Conservation (phyloP, 2,113 vertebrate genomes). For the Ameiurus melas region DNA sequence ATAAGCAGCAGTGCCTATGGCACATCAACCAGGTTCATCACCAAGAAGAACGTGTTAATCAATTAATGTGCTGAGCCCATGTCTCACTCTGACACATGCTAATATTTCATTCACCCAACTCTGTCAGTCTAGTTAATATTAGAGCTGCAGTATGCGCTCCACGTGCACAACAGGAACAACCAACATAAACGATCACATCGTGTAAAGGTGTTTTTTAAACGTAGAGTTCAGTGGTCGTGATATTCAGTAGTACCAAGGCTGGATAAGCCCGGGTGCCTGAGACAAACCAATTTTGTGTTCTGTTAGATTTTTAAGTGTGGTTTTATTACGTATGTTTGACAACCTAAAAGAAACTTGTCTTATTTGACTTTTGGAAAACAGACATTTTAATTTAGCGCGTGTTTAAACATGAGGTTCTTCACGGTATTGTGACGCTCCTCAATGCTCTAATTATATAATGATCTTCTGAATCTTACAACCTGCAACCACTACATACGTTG, state of each 20-base stretch:
- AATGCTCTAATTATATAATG: background rate
- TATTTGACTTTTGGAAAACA: background rate
- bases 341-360: background rate
- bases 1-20: slow-evolving; percentile 49
- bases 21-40: slow-evolving; percentile 43
- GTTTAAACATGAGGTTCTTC: background rate
- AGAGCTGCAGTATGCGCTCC: background rate
- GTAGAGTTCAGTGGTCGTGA: slow-evolving; percentile 3
- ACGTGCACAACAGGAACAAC: background rate
- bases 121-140: slow-evolving; percentile 39
- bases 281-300: background rate
- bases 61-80: slow-evolving; percentile 41
- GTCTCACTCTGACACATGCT: slow-evolving; percentile 39
- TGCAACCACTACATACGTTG: background rate
- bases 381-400: background rate
- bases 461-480: background rate
- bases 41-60: slow-evolving; percentile 52
- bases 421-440: background rate
- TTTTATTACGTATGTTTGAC: background rate
- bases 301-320: background rate
- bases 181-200: background rate
- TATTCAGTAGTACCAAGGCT: background rate
- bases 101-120: slow-evolving; percentile 34
- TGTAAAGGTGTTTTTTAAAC: background rate
- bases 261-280: too few relatives aligned